Percentiles rank a stretch among this genome's conserved stretches.
Evolutionary conservation across 2,888 invertebrate species (phyloP).

Genomic region (Cosmia pyralina): DNA sequence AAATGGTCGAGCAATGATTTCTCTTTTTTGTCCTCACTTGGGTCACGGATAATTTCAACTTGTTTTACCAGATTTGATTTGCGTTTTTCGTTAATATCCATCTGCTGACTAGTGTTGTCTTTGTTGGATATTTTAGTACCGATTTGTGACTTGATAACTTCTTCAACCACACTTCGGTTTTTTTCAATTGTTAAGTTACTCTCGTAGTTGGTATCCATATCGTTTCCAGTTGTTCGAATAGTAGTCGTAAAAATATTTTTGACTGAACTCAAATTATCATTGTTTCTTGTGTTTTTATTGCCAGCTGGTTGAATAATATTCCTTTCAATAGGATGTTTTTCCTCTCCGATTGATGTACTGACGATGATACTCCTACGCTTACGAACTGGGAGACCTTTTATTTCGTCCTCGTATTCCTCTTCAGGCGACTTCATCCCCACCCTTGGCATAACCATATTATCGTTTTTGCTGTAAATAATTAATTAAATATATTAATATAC

Average conservation of each 20-base stretch:
- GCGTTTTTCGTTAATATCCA: neutral
- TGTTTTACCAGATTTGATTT: neutral
- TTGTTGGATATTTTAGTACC: neutral
- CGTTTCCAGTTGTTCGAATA: neutral
- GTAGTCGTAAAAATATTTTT: constrained; percentile 8
- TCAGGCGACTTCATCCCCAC: constrained; percentile 47
- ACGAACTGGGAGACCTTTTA: constrained; percentile 79
- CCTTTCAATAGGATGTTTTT: neutral
- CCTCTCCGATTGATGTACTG: neutral
- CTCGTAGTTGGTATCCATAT: neutral
- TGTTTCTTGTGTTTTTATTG: neutral
- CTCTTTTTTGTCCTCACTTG: neutral
- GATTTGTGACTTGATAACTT: constrained; percentile 9
- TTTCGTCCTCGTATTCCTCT: constrained; percentile 82
- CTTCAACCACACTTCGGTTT: neutral
- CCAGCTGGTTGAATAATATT: neutral
- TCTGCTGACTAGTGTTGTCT: neutral
- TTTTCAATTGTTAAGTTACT: neutral
- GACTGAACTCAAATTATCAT: neutral
- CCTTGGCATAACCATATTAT: neutral
- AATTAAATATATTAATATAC: neutral
- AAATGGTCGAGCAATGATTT: constrained; percentile 27
- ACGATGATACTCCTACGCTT: constrained; percentile 68
- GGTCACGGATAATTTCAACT: neutral
- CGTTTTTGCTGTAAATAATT: constrained; percentile 40